phyloP scores from a whole-genome alignment of 2,797 vertebrate species.

The Macroramphosus scolopax region DNA sequence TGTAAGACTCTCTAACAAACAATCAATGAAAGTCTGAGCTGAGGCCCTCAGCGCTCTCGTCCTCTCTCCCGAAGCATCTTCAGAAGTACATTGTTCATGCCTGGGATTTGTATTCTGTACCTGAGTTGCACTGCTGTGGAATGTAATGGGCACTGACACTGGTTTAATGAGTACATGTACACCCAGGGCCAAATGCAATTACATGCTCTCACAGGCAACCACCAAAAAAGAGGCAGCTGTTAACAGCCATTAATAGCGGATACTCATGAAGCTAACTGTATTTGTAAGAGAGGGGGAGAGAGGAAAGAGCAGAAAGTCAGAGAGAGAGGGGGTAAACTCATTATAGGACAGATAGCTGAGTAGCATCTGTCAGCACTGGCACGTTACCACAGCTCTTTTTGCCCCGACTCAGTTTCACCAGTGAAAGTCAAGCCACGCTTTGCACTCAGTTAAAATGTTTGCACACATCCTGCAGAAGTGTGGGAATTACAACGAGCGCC shows the following conservation, averaged over 20 bases:
- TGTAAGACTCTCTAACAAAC: conserved; percentile 12
- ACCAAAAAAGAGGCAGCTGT: conserved; percentile 69
- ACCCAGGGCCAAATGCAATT: conserved; percentile 72
- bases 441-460: conserved; percentile 58
- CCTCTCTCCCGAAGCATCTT: too few relatives aligned
- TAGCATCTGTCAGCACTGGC: conserved; percentile 70
- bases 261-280: conserved; percentile 66
- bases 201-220: conserved; percentile 70
- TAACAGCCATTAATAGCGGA: conserved; percentile 56
- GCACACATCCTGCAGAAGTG: conserved; percentile 58
- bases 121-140: conserved; percentile 64
- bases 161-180: conserved; percentile 70
- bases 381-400: conserved; percentile 50
- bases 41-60: background rate
- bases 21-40: conserved; percentile 9
- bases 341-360: conserved; percentile 57
- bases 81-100: conserved; percentile 14
- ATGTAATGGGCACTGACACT: conserved; percentile 69
- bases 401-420: conserved; percentile 63
- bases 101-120: conserved; percentile 55
- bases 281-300: conserved; percentile 56
- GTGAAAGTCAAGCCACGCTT: conserved; percentile 55
- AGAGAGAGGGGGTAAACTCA: conserved; percentile 51
- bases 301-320: conserved; percentile 36
- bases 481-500: conserved; percentile 48